phyloP scores from a whole-genome alignment of 2,888 invertebrate species.

The Eueremaeus valkanovi region DNA sequence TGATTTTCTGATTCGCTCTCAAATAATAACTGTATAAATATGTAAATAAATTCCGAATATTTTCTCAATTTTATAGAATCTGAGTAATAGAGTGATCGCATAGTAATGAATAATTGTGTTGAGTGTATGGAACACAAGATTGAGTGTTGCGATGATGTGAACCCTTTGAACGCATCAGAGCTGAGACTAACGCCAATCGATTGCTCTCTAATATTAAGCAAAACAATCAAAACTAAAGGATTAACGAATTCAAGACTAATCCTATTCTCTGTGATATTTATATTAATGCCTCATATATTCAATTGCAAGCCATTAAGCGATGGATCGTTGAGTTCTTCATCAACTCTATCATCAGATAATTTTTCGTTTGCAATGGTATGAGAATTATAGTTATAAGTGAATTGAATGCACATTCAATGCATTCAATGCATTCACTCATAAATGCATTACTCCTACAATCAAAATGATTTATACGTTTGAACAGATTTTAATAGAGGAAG shows the following conservation, averaged over 20 bases:
- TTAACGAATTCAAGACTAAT: slow-evolving; percentile 12
- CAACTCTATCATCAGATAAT: background rate
- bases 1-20: background rate
- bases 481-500: too few relatives aligned
- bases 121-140: slow-evolving; percentile 26
- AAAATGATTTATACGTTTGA: too few relatives aligned
- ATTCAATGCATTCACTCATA: too few relatives aligned
- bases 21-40: background rate
- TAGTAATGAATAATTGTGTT: background rate
- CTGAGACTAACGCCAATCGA: background rate
- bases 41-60: slow-evolving; percentile 13
- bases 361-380: slow-evolving; percentile 5
- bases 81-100: background rate
- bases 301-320: slow-evolving; percentile 12
- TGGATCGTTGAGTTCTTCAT: background rate
- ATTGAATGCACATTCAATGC: too few relatives aligned
- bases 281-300: background rate
- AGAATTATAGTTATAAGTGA: background rate
- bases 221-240: background rate
- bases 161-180: slow-evolving; percentile 1
- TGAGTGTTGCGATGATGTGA: background rate
- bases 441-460: too few relatives aligned
- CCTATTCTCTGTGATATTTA: slow-evolving; percentile 22
- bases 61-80: too few relatives aligned
- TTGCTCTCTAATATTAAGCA: background rate